Evolutionary conservation across 2,113 vertebrate genomes (phyloP), one percentile per base, ranked within the genome.

Genomic region (Channa argus): DNA sequence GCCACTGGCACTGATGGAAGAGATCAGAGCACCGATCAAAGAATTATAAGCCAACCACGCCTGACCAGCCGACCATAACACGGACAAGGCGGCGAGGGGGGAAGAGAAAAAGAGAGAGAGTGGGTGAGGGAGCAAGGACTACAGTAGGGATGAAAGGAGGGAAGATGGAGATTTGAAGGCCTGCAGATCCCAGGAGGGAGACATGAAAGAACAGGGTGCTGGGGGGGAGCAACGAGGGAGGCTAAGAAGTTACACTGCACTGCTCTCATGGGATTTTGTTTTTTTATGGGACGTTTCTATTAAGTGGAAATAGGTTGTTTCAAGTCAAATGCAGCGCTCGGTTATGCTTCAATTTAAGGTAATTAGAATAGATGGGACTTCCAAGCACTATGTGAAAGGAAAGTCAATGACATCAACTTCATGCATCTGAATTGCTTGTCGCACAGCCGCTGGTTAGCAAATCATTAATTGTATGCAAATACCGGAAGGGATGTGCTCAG

Each of bases 1-100:
- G 90, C 86, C 86, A 74, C 77, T 69, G 85, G 87, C 87, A 62
- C 82, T 86, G 87, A 85, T 85, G 83, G 82, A 75, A 44, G 71
- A 88, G 90, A 92, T 92, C 91, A 91, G 85, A 86, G 90, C 55
- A 1, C 24, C 56, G 83, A 89, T 91, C 87, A 90, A 88, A 91
- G 81, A 86, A 88, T 89, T 80, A 82, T 80, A 70, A 88, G 88
- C 67, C 53, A 14, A 60, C 85, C 89, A 86, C 84, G 80, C 88
- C 91, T 90, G 88, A 63, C 85, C 83, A 61, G 80, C 81, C 44
- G 46, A 89, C 77, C 77, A n/a, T 79, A 79, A 80, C 77, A 85
- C 13, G 59, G 84, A 89, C 80, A 76, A 79, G 85, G 77, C 46
- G 5, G 38, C 14, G 39, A 36, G 12, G 14, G 60, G 52, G 54